Conservation (phyloP, 2,797 vertebrate genomes). For the Chelmon rostratus region DNA sequence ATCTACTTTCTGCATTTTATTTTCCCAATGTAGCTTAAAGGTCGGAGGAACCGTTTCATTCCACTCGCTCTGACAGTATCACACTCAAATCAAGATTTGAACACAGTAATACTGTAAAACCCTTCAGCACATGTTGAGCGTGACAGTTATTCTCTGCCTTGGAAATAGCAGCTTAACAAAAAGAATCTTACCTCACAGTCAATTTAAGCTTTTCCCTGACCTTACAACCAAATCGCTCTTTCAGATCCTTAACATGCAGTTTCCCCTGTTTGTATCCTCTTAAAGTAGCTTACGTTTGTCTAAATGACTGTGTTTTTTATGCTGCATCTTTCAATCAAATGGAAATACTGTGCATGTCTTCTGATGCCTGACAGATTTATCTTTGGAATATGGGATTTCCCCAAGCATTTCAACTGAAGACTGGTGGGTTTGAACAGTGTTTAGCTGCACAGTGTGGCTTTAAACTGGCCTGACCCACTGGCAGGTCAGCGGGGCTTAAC, state of each 20-base stretch:
- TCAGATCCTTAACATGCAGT: background rate
- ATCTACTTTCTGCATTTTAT: background rate
- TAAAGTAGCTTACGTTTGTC: background rate
- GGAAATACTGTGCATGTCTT: background rate
- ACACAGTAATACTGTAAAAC: background rate
- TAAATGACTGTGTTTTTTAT: background rate
- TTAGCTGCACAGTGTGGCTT: background rate
- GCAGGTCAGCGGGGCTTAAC: background rate
- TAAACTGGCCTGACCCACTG: slow-evolving; percentile 8
- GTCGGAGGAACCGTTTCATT: background rate
- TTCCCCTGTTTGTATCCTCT: background rate
- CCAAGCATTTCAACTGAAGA: background rate
- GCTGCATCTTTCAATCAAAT: background rate
- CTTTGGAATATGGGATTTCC: slow-evolving; percentile 1
- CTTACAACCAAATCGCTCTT: background rate
- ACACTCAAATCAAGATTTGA: background rate
- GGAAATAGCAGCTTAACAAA: background rate
- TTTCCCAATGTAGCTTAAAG: background rate
- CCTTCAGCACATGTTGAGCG: no score
- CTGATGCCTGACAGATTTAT: background rate
- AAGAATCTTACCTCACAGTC: background rate
- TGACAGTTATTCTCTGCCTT: background rate
- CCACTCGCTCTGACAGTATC: background rate
- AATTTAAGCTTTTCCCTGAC: background rate
- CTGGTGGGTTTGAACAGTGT: background rate